Base-by-base conservation (phyloP, 2,113 vertebrate genomes). In the Macrotis lagotis region DNA sequence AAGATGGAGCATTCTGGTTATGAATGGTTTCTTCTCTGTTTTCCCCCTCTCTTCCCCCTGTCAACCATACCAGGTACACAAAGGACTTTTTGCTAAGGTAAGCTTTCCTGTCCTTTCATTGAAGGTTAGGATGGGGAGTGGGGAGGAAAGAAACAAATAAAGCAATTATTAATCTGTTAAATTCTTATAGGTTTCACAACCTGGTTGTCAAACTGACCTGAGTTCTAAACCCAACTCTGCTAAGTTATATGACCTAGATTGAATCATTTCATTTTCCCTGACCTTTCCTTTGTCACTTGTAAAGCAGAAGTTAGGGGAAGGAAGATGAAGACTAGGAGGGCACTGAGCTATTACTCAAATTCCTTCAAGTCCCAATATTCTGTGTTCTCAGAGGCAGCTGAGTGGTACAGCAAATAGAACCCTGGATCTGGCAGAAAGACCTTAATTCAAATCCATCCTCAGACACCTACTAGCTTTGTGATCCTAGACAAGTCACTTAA, bases 51-150 rank as follows among this genome's bases (percentile, higher is more conserved):
- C n/a, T 92, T 92, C 97, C 96, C 92, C 93, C 97, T 97, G 96
- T 98, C 97, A 96, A 50, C 98, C 96, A 97, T 25, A 48, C 88
- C 90, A 90, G n/a, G n/a, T n/a, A n/a, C n/a, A n/a, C n/a, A n/a
- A n/a, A n/a, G n/a, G n/a, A n/a, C n/a, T n/a, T n/a, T 74, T 74
- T 22, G 37, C 19, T 95, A 48, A 74, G 96, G 95, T 91, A 95
- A 97, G 51, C 25, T 37, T n/a, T 97, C 97, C 91, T 95, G 19
- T 49, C 89, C 25, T 90, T 50, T 50, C 48, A n/a, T 24, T 44
- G 19, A 83, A 44, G n/a, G 37, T 8, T 22, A 1, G 66, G 31
- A 53, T 48, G 6, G n/a, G 48, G 48, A 50, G 5, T 8, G 2
- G 6, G 22, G 12, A 50, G 26, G 49, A 89, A 1, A 37, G 59